Conservation (phyloP, 2,888 invertebrate species). For the Palloptera scutellata region DNA sequence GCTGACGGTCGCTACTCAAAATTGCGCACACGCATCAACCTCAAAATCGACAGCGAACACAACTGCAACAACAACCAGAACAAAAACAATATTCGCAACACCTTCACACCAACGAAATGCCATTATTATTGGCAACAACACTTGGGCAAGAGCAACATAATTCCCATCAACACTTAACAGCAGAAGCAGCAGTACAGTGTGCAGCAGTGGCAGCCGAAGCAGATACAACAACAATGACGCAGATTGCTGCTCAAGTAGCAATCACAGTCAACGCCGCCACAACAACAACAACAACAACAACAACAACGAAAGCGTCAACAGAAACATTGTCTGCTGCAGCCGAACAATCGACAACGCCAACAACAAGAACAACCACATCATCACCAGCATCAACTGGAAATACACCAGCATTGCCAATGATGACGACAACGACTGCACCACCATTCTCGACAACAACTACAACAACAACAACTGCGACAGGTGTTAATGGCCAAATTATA, state of each 20-base stretch:
- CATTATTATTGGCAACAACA: slow-evolving; percentile 45
- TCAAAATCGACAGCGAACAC: slow-evolving; percentile 24
- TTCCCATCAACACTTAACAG: slow-evolving; percentile 50
- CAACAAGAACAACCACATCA: slow-evolving; percentile 28
- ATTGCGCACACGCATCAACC: slow-evolving; percentile 21
- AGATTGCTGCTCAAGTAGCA: slow-evolving; percentile 34
- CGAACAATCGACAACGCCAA: slow-evolving; percentile 35
- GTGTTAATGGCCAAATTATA: slow-evolving; percentile 62
- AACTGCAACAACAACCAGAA: slow-evolving; percentile 35
- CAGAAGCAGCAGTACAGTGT: slow-evolving; percentile 31
- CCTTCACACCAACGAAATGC: slow-evolving; percentile 29
- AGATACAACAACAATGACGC: slow-evolving; percentile 9
- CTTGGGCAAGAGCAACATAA: slow-evolving; percentile 44
- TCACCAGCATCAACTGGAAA: slow-evolving; percentile 25
- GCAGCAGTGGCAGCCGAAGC: slow-evolving; percentile 31
- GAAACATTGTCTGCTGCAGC: slow-evolving; percentile 18
- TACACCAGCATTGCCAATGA: slow-evolving; percentile 16
- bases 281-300: slow-evolving; percentile 26
- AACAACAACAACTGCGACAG: slow-evolving; percentile 48
- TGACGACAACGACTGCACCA: slow-evolving; percentile 7
- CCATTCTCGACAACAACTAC: slow-evolving; percentile 27
- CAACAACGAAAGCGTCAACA: slow-evolving; percentile 33
- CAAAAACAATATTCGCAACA: slow-evolving; percentile 39
- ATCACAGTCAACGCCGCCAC: slow-evolving; percentile 29
- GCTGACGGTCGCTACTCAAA: background rate